Evolutionary conservation across 1,140 invertebrate species (phyloP).

Genomic region (roundworm (Caenorhabditis elegans)): DNA sequence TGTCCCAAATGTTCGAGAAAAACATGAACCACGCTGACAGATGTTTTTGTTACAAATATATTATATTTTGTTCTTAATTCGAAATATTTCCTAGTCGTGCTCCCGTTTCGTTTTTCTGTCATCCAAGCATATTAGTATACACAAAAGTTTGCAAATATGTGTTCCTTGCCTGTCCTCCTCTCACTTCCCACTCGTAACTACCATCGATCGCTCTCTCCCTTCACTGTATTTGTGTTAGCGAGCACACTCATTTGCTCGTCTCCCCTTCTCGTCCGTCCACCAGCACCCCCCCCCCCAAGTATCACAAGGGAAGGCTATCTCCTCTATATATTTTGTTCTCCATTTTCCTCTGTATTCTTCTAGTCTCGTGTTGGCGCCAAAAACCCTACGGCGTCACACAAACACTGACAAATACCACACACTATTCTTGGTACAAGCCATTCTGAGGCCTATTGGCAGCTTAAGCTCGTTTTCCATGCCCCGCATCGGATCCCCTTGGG

Average conservation of each 20-base stretch:
- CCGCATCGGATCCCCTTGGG: constrained; percentile 4
- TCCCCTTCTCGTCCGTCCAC: not conserved
- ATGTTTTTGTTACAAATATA: too few species aligned
- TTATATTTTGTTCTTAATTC: too few species aligned
- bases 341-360: not conserved
- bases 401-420: constrained; percentile 5
- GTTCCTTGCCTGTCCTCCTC: not conserved
- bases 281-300: not conserved
- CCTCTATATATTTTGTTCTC: not conserved
- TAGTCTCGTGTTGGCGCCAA: not conserved
- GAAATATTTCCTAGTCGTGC: too few species aligned
- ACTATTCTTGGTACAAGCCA: not conserved
- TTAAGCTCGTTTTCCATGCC: not conserved
- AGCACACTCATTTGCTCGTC: constrained; percentile 25
- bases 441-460: not conserved
- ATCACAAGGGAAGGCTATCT: not conserved
- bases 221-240: constrained; percentile 26
- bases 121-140: too few species aligned
- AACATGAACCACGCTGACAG: too few species aligned
- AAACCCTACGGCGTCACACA: not conserved
- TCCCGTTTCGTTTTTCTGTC: too few species aligned
- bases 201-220: not conserved
- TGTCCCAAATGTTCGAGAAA: too few species aligned
- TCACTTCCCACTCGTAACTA: not conserved
- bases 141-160: not conserved